These are phyloP conservation scores for Strigamia maritima DNA, from an alignment of 2,888 invertebrate species.

Conservation along the genomic window DNA sequence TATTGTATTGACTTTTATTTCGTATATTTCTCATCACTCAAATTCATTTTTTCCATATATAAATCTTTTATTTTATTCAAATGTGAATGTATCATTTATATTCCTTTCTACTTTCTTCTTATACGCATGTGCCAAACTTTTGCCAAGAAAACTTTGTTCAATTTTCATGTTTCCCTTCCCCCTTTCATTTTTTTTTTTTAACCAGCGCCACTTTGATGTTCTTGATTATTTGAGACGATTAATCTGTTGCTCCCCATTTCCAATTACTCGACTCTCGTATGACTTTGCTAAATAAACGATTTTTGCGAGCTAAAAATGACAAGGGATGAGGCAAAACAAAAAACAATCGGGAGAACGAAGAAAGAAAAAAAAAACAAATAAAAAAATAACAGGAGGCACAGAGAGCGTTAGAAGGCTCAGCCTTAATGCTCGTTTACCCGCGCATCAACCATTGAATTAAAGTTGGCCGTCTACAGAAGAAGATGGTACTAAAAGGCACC, in stretches of 20 bases:
- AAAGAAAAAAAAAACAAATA: background rate
- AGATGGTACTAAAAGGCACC: conserved; percentile 35
- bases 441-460: conserved; percentile 39
- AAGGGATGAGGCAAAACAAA: background rate
- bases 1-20: conserved; percentile 11
- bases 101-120: background rate
- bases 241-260: conserved; percentile 11
- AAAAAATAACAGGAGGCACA: conserved; percentile 12
- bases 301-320: conserved; percentile 20
- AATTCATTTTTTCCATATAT: background rate
- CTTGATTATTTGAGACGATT: conserved; percentile 26
- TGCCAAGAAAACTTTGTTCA: background rate
- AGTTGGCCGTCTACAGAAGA: conserved; percentile 34
- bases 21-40: conserved; percentile 8
- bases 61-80: background rate
- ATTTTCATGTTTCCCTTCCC: background rate
- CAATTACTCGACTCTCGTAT: conserved; percentile 22
- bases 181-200: background rate
- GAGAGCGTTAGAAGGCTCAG: conserved; percentile 9
- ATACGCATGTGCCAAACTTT: conserved; percentile 1
- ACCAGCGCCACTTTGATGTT: background rate
- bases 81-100: background rate
- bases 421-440: conserved; percentile 35
- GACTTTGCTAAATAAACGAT: conserved; percentile 24
- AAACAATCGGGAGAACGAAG: background rate